phyloP scores from a whole-genome alignment of 1,140 invertebrate genomes.

The Calosoma granatense region DNA sequence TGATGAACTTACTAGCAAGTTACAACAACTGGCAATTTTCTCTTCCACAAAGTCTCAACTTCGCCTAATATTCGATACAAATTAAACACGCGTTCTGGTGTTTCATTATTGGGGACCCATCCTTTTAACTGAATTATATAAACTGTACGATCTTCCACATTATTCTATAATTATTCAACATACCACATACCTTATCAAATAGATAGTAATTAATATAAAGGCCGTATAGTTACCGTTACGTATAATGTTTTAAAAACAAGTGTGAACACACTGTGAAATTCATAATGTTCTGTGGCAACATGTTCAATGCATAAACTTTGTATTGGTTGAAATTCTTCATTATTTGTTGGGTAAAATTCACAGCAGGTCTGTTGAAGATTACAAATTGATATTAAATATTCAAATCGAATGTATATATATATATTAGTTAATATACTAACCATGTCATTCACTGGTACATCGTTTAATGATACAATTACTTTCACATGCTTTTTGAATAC shows the following conservation, averaged over 20 bases:
- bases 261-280: too few species aligned
- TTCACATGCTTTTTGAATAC: constrained; percentile 43
- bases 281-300: too few species aligned
- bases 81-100: background rate
- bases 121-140: too few species aligned
- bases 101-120: background rate
- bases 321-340: constrained; percentile 15
- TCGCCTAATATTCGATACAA: constrained; percentile 8
- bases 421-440: constrained; percentile 17
- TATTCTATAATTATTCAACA: too few species aligned
- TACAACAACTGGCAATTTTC: constrained; percentile 8
- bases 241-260: background rate
- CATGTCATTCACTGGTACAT: constrained; percentile 22
- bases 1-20: constrained; percentile 15
- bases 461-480: constrained; percentile 43
- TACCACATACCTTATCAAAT: too few species aligned
- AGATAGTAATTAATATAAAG: background rate
- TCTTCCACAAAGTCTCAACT: background rate
- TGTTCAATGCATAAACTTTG: too few species aligned
- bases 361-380: constrained; percentile 18
- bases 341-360: constrained; percentile 16
- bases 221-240: background rate
- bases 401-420: background rate
- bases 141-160: too few species aligned
- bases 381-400: background rate